Conservation (phyloP, 2,888 invertebrate species). For the Muschampia plurimacula region DNA sequence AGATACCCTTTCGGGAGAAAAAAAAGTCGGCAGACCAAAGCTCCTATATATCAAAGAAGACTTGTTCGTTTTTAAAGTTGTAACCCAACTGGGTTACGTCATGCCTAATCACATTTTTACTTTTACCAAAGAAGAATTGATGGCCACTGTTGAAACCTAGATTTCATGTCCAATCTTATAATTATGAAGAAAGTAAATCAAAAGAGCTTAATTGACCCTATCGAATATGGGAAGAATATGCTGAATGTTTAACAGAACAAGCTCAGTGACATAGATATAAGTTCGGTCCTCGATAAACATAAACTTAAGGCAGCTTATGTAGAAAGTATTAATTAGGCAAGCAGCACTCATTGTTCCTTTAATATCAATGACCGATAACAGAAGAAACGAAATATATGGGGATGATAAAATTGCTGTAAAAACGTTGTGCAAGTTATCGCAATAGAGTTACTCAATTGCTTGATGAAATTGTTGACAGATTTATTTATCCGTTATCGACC, state of each 20-base stretch:
- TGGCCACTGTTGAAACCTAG: conserved; percentile 66
- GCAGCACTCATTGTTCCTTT: conserved; percentile 71
- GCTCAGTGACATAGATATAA: conserved; percentile 56
- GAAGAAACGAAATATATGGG: conserved; percentile 59
- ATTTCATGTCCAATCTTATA: conserved; percentile 80
- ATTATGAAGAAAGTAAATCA: conserved; percentile 74
- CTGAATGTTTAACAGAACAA: conserved; percentile 64
- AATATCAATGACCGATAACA: conserved; percentile 57
- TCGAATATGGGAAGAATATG: conserved; percentile 70
- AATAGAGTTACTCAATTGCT: conserved; percentile 81
- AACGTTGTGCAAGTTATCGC: conserved; percentile 55
- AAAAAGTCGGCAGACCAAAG: conserved; percentile 70
- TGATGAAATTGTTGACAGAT: conserved; percentile 84
- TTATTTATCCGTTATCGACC: conserved; percentile 40
- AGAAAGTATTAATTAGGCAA: conserved; percentile 67
- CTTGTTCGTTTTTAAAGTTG: conserved; percentile 75
- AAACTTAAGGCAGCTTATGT: conserved; percentile 57
- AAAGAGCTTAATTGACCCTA: conserved; percentile 63
- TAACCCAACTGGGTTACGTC: conserved; percentile 61
- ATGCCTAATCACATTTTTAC: conserved; percentile 61
- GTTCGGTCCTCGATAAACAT: conserved; percentile 55
- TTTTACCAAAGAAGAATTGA: conserved; percentile 69
- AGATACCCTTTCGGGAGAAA: conserved; percentile 52
- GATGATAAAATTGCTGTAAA: conserved; percentile 55
- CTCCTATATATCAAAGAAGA: conserved; percentile 60